Conservation (phyloP, 2,113 vertebrate species). For the Malurus elegans region DNA sequence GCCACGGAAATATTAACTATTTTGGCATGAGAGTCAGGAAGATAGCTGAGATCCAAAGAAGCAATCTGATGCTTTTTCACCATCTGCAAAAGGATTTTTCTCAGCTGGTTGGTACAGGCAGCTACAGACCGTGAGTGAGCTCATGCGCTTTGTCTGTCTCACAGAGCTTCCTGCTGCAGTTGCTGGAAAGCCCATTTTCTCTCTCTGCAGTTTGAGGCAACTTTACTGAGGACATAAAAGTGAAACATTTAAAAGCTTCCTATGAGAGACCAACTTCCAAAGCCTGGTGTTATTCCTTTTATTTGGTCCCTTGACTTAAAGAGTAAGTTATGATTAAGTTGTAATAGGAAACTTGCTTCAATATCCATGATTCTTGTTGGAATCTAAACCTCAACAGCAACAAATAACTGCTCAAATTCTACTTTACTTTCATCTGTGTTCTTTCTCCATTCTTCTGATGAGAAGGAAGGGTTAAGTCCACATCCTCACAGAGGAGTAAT, state of each 20-base stretch:
- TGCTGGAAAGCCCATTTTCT: slow-evolving; percentile 23
- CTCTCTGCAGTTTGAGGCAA: not conserved
- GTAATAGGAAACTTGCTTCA: not conserved
- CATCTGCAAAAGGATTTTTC: slow-evolving; percentile 28
- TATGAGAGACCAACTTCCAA: not conserved
- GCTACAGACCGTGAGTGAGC: not conserved
- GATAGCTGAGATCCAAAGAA: not conserved
- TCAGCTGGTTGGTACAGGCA: not conserved
- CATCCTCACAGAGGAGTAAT: not conserved
- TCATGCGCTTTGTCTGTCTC: not conserved
- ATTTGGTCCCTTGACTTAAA: not conserved
- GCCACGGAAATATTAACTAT: not conserved
- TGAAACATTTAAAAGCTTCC: not conserved
- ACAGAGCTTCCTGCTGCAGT: not conserved
- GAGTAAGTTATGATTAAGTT: not conserved
- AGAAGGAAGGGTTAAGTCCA: not conserved
- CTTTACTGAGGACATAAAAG: not conserved
- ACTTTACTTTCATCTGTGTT: not conserved
- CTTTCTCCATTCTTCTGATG: not conserved
- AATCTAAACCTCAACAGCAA: not conserved
- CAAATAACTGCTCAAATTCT: not conserved
- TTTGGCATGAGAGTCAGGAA: not conserved
- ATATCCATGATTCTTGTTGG: not conserved
- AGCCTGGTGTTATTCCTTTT: not conserved
- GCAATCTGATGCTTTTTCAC: not conserved